These are phyloP conservation scores for Drosophila hawaiiensis DNA, from an alignment of 2,888 invertebrate genomes.

Conservation along the genomic window DNA sequence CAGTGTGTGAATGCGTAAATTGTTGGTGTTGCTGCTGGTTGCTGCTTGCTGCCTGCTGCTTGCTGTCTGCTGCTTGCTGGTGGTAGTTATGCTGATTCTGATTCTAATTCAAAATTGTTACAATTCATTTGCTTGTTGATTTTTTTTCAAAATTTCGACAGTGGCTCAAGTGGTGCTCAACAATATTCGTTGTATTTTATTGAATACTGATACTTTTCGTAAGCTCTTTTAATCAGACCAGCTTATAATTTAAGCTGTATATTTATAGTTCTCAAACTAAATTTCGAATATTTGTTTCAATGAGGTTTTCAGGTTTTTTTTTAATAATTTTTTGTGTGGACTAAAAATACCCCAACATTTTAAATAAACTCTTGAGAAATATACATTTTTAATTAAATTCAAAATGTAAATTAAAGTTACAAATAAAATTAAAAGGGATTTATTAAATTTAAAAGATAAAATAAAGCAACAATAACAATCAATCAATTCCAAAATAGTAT, in stretches of 20 bases:
- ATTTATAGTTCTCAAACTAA: background rate
- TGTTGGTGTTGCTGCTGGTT: conserved; percentile 23
- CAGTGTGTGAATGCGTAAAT: conserved; percentile 41
- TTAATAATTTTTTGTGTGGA: no score
- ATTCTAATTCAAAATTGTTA: conserved; percentile 43
- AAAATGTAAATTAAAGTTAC: background rate
- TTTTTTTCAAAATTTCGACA: conserved; percentile 28
- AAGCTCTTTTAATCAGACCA: conserved; percentile 51
- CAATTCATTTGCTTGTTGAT: conserved; percentile 58
- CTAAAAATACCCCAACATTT: no score
- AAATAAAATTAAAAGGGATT: background rate
- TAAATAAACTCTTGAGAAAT: background rate
- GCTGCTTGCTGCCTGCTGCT: conserved; percentile 22
- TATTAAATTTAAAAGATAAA: background rate
- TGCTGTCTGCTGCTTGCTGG: conserved; percentile 21
- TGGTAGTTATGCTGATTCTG: conserved; percentile 57
- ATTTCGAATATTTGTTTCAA: background rate
- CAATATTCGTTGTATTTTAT: conserved; percentile 33
- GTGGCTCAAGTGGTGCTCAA: conserved; percentile 55
- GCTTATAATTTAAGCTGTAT: conserved; percentile 2
- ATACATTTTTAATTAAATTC: background rate
- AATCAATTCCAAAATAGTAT: background rate
- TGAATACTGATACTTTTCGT: conserved; percentile 49
- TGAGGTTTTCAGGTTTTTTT: background rate
- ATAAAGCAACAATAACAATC: background rate